Percentiles rank a stretch among this genome's conserved stretches.
phyloP scores from a whole-genome alignment of 2,113 vertebrate genomes.

The Promerops cafer region DNA sequence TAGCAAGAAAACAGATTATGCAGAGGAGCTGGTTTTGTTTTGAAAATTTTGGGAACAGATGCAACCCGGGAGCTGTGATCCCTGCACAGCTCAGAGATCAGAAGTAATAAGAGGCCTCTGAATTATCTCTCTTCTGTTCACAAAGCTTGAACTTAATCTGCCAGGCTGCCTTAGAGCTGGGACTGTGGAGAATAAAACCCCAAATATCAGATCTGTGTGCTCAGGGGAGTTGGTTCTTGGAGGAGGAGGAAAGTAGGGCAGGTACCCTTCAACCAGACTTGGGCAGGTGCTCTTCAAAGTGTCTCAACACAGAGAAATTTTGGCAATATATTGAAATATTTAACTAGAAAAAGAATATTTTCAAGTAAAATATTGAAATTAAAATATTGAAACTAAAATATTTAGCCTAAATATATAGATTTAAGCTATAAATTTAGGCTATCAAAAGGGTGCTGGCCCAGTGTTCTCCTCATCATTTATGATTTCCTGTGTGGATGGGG shows the following conservation, averaged over 20 bases:
- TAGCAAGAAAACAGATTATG: not conserved
- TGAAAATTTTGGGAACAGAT: not conserved
- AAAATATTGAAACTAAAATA: not conserved
- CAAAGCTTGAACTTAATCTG: slow-evolving; percentile 12
- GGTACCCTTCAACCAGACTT: not conserved
- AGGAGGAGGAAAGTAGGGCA: not conserved
- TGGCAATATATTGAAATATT: rapidly evolving
- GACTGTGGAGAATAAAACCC: not conserved
- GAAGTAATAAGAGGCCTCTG: slow-evolving; percentile 11
- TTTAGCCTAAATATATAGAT: not conserved
- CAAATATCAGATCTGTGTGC: not conserved
- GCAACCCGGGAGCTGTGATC: not conserved
- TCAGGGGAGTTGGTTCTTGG: not conserved
- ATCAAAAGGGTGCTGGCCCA: not conserved
- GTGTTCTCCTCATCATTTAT: not conserved
- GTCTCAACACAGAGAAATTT: not conserved
- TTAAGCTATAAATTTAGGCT: no score
- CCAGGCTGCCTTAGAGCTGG: not conserved
- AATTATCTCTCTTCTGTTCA: slow-evolving; percentile 27
- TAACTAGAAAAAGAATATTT: not conserved
- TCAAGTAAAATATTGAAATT: not conserved
- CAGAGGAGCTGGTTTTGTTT: not conserved
- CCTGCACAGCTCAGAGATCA: not conserved
- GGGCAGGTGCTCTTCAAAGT: not conserved
- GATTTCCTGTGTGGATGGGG: not conserved